Conservation (phyloP, 2,113 vertebrate genomes). For the Damaliscus lunatus region DNA sequence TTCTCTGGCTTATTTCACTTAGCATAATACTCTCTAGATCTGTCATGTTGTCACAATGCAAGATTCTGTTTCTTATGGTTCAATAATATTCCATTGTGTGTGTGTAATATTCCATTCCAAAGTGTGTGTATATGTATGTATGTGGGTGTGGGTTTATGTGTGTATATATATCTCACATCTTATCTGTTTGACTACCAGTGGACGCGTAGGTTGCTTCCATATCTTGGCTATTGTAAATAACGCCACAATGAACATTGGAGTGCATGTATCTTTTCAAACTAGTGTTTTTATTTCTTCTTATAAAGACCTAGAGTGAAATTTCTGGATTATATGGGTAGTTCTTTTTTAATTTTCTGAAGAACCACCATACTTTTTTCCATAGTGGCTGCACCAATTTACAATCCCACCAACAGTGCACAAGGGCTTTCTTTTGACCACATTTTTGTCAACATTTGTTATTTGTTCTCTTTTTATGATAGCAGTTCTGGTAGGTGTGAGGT, state of each 20-base stretch:
- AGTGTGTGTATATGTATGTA: not conserved
- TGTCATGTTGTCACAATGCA: not conserved
- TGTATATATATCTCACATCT: not conserved
- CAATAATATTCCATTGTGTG: not conserved
- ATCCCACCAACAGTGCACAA: not conserved
- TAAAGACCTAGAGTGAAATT: not conserved
- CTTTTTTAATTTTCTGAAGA: not conserved
- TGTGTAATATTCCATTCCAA: not conserved
- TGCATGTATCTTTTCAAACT: not conserved
- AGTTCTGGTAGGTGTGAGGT: not conserved
- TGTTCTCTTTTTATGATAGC: not conserved
- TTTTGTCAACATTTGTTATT: not conserved
- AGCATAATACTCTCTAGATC: not conserved
- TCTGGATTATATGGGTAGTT: not conserved
- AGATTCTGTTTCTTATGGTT: not conserved
- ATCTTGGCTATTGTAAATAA: not conserved
- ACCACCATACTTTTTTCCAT: not conserved
- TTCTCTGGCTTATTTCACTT: not conserved
- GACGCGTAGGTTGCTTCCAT: not conserved
- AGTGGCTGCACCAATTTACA: not conserved
- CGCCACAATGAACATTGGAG: fast-evolving
- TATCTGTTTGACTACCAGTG: not conserved
- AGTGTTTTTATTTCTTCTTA: not conserved
- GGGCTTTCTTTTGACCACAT: not conserved
- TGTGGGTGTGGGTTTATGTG: not conserved